These are phyloP conservation scores for Megaceryle alcyon DNA, from an alignment of 2,797 vertebrate genomes.

Conservation along the genomic window DNA sequence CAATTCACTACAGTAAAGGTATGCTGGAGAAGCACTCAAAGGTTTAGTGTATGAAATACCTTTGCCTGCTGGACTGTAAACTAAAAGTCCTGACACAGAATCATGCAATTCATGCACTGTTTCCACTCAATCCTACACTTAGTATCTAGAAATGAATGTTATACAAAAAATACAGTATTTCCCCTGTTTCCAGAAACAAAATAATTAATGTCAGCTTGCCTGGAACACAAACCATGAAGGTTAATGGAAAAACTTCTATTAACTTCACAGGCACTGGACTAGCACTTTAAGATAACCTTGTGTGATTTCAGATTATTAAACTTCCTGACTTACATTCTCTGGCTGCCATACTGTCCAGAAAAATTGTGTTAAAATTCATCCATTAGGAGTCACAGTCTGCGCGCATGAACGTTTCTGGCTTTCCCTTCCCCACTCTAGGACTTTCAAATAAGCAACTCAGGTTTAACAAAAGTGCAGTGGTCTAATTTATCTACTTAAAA, in stretches of 20 bases:
- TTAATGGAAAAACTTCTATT: neutral
- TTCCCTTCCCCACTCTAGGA: accelerated
- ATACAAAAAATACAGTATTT: neutral
- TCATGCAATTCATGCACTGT: neutral
- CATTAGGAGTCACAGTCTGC: neutral
- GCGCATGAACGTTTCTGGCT: neutral
- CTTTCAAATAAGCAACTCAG: neutral
- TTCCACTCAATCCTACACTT: neutral
- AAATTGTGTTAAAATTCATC: neutral
- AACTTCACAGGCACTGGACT: neutral
- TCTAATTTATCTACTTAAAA: neutral
- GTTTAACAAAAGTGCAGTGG: neutral
- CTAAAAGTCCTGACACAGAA: neutral
- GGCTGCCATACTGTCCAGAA: neutral
- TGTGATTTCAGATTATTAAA: neutral
- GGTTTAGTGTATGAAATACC: neutral
- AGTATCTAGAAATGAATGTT: neutral
- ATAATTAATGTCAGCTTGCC: neutral
- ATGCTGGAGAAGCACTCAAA: neutral
- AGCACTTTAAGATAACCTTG: neutral
- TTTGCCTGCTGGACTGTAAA: neutral
- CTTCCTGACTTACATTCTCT: neutral
- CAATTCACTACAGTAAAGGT: neutral
- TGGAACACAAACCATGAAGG: neutral
- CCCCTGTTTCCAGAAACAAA: neutral